Evolutionary conservation across 2,797 vertebrate genomes (phyloP), one percentile per base, ranked within the genome.

Genomic region (Micrastur ruficollis): DNA sequence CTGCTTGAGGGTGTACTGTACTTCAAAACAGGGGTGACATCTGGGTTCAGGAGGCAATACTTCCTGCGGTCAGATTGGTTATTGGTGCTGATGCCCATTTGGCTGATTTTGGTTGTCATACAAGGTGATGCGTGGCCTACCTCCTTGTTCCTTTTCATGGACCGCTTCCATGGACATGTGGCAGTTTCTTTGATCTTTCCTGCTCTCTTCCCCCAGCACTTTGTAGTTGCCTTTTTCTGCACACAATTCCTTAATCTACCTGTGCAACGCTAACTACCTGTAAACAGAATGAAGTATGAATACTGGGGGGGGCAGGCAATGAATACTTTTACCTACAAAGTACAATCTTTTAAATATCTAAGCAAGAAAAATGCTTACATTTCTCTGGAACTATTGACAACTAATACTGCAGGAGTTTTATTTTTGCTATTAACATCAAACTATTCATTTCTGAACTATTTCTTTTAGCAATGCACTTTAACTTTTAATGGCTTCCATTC

Each of bases 261-360:
- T 14, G 21, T 50, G 63, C 15, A 8, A 18, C 23, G 34, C 21
- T 36, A 79, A 2, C 21, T 40, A 42, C 47, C 58, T 49, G 46
- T 15, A 22, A 1, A 17, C 14, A 67, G 70, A 46, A 44, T 14
- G 8, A 59, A 58, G 32, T 4, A 3, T n/a, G 49, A 83, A 29
- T 22, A 4, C 1, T 3, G 15, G 1, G 4, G 32, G n/a, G 6
- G 2, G 10, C 7, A 2, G 40, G 11, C 42, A 18, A 61, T 32
- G 2, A 58, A 22, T 26, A 40, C 12, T 32, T 47, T 40, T 20
- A 75, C 8, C 27, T 49, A n/a, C 34, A 73, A 58, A 46, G 52
- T 14, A 7, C 20, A 34, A 25, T 7, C 29, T 42, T 86, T 61
- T 19, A 49, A 66, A 38, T 58, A 26, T 5, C 42, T 70, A 71